Evolutionary conservation across 1,140 invertebrate species (phyloP).

Genomic region (Helicoverpa zea): DNA sequence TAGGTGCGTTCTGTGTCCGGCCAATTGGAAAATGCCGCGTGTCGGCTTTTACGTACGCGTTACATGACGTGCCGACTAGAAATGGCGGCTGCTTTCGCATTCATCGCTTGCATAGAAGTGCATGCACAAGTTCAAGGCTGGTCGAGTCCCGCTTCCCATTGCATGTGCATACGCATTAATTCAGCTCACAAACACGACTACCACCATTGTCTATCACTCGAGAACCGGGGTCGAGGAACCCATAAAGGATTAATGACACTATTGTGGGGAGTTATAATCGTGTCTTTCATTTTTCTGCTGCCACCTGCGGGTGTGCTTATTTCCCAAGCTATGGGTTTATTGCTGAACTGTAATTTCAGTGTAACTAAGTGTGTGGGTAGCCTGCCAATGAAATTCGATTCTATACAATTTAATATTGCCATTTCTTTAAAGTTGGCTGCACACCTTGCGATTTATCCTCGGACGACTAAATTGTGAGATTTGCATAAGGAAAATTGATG

Average conservation of each 20-base stretch:
- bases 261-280: conserved; percentile 76
- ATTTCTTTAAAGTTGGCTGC: conserved; percentile 16
- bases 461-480: not conserved
- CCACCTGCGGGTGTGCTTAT: conserved; percentile 60
- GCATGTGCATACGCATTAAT: conserved; percentile 84
- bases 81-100: conserved; percentile 79
- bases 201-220: conserved; percentile 84
- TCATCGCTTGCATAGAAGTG: conserved; percentile 72
- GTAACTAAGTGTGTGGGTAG: conserved; percentile 36
- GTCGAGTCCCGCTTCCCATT: conserved; percentile 78
- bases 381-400: conserved; percentile 29
- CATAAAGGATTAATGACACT: conserved; percentile 84
- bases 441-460: conserved; percentile 2
- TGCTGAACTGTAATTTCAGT: conserved; percentile 40
- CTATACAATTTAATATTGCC: conserved; percentile 28
- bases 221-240: conserved; percentile 73
- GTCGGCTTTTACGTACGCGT: conserved; percentile 59
- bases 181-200: conserved; percentile 81
- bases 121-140: conserved; percentile 83
- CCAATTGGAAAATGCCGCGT: conserved; percentile 31
- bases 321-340: conserved; percentile 38
- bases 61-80: conserved; percentile 76
- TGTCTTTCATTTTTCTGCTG: conserved; percentile 68
- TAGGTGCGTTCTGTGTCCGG: conserved; percentile 35
- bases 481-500: conserved; percentile 1